A percentile compares a stretch with the other conserved stretches of the same genome.
These are phyloP conservation scores for Trematomus bernacchii DNA, from an alignment of 2,797 vertebrate species.

Conservation along the genomic window DNA sequence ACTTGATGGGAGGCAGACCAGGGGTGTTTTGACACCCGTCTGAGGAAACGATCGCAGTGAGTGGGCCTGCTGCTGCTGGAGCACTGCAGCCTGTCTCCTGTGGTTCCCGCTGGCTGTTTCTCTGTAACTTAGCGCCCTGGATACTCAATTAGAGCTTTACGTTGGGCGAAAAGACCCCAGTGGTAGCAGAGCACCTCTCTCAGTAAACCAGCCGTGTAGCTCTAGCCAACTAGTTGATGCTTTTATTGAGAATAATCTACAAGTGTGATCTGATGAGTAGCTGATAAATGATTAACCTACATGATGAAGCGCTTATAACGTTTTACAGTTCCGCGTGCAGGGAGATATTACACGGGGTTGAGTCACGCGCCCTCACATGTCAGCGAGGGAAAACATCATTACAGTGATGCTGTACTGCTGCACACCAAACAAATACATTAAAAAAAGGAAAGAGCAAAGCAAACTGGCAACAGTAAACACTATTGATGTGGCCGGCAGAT, in stretches of 20 bases:
- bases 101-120: constrained; percentile 76
- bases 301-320: constrained; percentile 81
- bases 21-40: constrained; percentile 87
- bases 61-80: constrained; percentile 71
- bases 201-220: constrained; percentile 43
- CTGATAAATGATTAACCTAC: constrained; percentile 75
- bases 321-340: constrained; percentile 61
- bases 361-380: constrained; percentile 45
- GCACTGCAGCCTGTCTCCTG: constrained; percentile 74
- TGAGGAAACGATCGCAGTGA: constrained; percentile 75
- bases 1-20: constrained; percentile 86
- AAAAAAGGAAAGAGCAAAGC: constrained; percentile 73
- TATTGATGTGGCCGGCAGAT: constrained; percentile 81
- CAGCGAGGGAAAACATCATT: constrained; percentile 76
- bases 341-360: constrained; percentile 64
- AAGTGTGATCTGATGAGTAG: constrained; percentile 72
- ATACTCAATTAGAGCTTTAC: constrained; percentile 79
- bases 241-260: constrained; percentile 81
- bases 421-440: constrained; percentile 71
- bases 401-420: constrained; percentile 66
- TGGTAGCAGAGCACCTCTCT: constrained; percentile 45
- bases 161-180: constrained; percentile 45
- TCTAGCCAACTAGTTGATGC: constrained; percentile 51
- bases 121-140: constrained; percentile 72
- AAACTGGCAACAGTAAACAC: constrained; percentile 83